Evolutionary conservation across 2,888 invertebrate genomes (phyloP), one percentile per base, ranked within the genome.

Genomic region (Volucella inanis): DNA sequence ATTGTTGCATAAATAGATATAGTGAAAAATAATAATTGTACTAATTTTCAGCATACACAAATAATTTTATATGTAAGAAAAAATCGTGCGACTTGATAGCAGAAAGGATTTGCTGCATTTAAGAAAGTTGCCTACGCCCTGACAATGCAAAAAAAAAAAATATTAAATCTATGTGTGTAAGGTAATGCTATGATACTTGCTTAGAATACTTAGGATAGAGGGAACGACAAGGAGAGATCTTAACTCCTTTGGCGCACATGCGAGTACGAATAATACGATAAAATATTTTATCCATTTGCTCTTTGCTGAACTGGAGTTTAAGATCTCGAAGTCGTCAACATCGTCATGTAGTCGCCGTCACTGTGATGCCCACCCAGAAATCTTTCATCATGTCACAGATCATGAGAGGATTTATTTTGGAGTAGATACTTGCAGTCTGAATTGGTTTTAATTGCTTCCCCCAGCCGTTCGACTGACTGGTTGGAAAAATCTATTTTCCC

Each of bases 311-410:
- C 9, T 4, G 54, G 39, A 61, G 61, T 61, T 68, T 50, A 72
- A 77, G 82, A 82, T 82, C 61, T 72, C 18, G 59, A 15, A 65
- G 61, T 65, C 68, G 64, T 77, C 77, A 68, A 76, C 71, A 59
- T 57, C 57, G 67, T 61, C 65, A 43, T 65, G 70, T 65, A 50
- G 45, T 57, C 22, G 59, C 45, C 41, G 62, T 72, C 78, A 50
- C 62, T 54, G 59, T 55, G 45, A 9, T 57, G 83, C 83, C 83
- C 78, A 78, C 83, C 83, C 83, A 83, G 78, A 83, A 83, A 83
- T 74, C 64, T 70, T 83, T 74, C 68, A 49, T 65, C 83, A 59
- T 83, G 78, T 74, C 78, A 77, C 77, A 77, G 67, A 55, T 67
- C 62, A 67, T 64, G 31, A 38, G 62, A 55, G 68, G 41, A 74